phyloP scores from a whole-genome alignment of 1,140 invertebrate genomes.

The Bombus waltoni region DNA sequence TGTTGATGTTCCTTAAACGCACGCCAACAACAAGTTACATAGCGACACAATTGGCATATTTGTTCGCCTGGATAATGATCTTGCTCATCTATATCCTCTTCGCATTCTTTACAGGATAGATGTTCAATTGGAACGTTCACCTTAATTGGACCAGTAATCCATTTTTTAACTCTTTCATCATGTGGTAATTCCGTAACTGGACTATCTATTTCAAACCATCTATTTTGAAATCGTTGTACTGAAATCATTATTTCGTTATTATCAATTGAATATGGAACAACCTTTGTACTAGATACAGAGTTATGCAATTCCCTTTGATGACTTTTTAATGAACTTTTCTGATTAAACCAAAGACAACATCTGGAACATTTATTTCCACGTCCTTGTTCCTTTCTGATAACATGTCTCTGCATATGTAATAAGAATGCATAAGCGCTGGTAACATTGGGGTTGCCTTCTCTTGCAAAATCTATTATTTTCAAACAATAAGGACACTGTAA shows the following conservation, averaged over 20 bases:
- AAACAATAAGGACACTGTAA: slow-evolving; percentile 90
- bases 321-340: slow-evolving; percentile 83
- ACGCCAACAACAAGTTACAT: slow-evolving; percentile 89
- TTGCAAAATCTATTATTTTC: slow-evolving; percentile 83
- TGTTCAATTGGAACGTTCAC: slow-evolving; percentile 68
- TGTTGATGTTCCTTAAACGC: slow-evolving; percentile 88
- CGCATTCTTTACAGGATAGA: slow-evolving; percentile 87
- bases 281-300: slow-evolving; percentile 67
- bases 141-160: slow-evolving; percentile 74
- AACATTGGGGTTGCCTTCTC: slow-evolving; percentile 69
- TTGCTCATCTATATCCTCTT: slow-evolving; percentile 85
- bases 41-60: slow-evolving; percentile 89
- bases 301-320: slow-evolving; percentile 79
- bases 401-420: slow-evolving; percentile 80
- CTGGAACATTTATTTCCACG: slow-evolving; percentile 86
- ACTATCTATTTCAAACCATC: slow-evolving; percentile 79
- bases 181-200: slow-evolving; percentile 60
- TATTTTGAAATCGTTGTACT: slow-evolving; percentile 71
- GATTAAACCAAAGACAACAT: slow-evolving; percentile 88
- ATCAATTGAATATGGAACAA: slow-evolving; percentile 76
- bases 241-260: slow-evolving; percentile 79
- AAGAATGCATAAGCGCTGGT: slow-evolving; percentile 77
- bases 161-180: slow-evolving; percentile 75
- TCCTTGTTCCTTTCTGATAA: slow-evolving; percentile 82
- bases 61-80: slow-evolving; percentile 88